Base-by-base conservation (phyloP, 2,888 invertebrate species). In the Watsonalla binaria region DNA sequence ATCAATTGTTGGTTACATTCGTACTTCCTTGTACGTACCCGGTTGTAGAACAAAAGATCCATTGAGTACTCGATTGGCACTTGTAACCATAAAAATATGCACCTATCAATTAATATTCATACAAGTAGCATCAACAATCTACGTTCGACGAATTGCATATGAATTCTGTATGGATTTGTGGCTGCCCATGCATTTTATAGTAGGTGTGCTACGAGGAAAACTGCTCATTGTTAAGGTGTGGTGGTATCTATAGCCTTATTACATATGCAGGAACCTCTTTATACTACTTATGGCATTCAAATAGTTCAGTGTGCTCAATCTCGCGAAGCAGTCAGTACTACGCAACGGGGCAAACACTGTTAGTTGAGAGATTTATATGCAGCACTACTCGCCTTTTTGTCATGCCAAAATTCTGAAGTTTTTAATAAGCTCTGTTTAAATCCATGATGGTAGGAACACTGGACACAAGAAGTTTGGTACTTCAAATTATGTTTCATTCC, bases 121-220 rank as follows among this genome's bases (percentile, higher is more conserved):
- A 68, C 66, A 69, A 73, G 70, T 75, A 73, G 70, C 72, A 69
- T 68, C 62, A 72, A 80, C 79, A 76, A 80, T 80, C 70, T 75
- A 71, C 66, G 75, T 80, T 84, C 78, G 71, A 74, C 65, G 76
- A 76, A 78, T 79, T 83, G 84, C 82, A 84, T 82, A 80, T 79
- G 75, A 78, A 82, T 79, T 74, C 72, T 73, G 74, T 76, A 79
- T 76, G 78, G 75, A 73, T 83, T 76, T 78, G 76, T 72, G 66
- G 78, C 75, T 68, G 66, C 73, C 76, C 75, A 76, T 85, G 81
- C 80, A 82, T 82, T 81, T 79, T 75, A 74, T 79, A 82, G 70
- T 66, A 72, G 62, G 57, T 56, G 54, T 60, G 60, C 63, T 73
- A 73, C 66, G 65, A 74, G 75, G 77, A 78, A 78, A 81, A 79